phyloP scores from a whole-genome alignment of 2,113 vertebrate genomes.

The Mesocricetus auratus region DNA sequence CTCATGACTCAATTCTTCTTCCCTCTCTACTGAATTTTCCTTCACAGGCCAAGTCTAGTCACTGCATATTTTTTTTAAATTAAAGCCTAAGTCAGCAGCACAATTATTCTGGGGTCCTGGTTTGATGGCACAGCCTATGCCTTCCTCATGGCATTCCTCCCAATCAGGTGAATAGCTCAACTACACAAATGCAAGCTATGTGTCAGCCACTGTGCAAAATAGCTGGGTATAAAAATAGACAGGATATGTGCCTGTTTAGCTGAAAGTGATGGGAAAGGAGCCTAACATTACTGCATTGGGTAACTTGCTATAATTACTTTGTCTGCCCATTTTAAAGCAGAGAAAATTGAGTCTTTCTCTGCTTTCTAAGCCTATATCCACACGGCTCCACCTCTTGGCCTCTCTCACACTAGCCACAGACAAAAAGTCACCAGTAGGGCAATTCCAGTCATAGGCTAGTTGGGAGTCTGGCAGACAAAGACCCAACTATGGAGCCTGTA shows the following conservation, averaged over 20 bases:
- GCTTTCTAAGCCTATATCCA: not conserved
- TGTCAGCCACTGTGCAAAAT: not conserved
- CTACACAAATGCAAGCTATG: fast-evolving
- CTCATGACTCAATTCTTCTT: not conserved
- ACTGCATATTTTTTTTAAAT: too few relatives aligned
- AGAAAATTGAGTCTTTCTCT: not conserved
- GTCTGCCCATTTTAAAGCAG: not conserved
- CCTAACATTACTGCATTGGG: not conserved
- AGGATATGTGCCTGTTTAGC: not conserved
- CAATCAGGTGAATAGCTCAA: not conserved
- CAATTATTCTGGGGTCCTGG: not conserved
- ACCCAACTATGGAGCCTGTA: not conserved
- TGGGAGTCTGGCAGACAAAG: not conserved
- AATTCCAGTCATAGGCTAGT: not conserved
- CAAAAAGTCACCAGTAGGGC: not conserved
- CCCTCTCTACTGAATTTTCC: not conserved
- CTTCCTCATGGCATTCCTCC: not conserved
- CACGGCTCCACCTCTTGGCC: not conserved
- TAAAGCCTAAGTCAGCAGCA: not conserved
- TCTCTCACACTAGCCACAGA: not conserved
- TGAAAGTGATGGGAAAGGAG: not conserved
- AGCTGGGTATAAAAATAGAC: not conserved
- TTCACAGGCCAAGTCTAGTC: not conserved
- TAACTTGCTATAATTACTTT: not conserved
- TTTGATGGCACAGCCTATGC: not conserved